Conservation (phyloP, 1,140 invertebrate species). For the Brachionus koreanus region DNA sequence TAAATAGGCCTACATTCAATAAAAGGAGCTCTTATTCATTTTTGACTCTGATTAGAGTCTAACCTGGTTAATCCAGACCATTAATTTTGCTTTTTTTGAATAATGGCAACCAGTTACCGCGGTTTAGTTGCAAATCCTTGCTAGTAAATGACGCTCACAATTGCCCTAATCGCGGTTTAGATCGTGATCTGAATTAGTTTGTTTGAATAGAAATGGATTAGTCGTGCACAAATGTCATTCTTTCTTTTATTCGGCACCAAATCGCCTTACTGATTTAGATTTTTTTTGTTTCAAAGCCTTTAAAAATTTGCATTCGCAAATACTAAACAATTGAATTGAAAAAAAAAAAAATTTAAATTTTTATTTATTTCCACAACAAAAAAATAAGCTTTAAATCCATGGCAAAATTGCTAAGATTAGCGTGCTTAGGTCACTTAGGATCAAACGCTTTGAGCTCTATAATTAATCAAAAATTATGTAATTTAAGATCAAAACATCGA, state of each 20-base stretch:
- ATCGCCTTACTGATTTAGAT: not conserved
- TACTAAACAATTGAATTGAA: not conserved
- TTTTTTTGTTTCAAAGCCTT: not conserved
- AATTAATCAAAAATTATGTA: not conserved
- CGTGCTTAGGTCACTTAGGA: not conserved
- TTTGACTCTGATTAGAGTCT: not conserved
- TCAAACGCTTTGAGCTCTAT: not conserved
- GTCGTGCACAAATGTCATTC: not conserved
- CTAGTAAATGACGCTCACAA: not conserved
- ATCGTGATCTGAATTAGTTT: not conserved
- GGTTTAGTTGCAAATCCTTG: not conserved
- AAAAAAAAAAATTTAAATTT: not conserved
- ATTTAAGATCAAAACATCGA: not conserved
- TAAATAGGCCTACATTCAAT: not conserved
- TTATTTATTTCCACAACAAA: not conserved
- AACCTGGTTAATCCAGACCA: conserved; percentile 31
- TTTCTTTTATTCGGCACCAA: not conserved
- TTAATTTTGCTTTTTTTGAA: not conserved
- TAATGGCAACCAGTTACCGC: not conserved
- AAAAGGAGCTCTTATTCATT: conserved; percentile 1
- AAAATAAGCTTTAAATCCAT: not conserved
- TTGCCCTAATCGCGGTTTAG: not conserved
- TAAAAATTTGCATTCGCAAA: not conserved
- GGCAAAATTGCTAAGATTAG: not conserved
- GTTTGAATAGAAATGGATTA: not conserved